Evolutionary conservation across 2,113 vertebrate genomes (phyloP).

Genomic region (Cololabis saira): DNA sequence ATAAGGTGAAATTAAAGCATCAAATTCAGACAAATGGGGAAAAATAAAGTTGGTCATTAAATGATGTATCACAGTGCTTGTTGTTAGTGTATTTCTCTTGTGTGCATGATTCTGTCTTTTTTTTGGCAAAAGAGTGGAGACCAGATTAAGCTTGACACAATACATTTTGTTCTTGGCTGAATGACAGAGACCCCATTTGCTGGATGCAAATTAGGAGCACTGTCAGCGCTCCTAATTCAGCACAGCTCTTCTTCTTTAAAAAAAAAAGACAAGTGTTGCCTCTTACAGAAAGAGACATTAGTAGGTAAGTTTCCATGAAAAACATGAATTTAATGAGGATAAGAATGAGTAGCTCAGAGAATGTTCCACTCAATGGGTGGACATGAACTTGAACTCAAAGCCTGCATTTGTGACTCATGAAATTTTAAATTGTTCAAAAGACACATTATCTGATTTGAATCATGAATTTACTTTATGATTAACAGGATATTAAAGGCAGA

Average conservation of each 20-base stretch:
- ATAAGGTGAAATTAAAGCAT: slow-evolving; percentile 2
- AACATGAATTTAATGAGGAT: slow-evolving; percentile 32
- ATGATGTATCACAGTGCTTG: not conserved
- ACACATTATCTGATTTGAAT: slow-evolving; percentile 9
- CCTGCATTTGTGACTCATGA: slow-evolving; percentile 25
- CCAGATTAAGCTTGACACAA: slow-evolving; percentile 44
- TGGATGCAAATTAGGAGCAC: slow-evolving; percentile 69
- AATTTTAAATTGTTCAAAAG: slow-evolving; percentile 31
- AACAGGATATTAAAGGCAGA: no score
- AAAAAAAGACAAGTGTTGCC: slow-evolving; percentile 29
- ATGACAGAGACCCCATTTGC: slow-evolving; percentile 70
- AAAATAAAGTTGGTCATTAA: slow-evolving; percentile 5
- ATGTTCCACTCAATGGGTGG: slow-evolving; percentile 24
- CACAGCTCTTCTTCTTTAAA: slow-evolving; percentile 35
- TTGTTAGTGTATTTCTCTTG: slow-evolving; percentile 10
- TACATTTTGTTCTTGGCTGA: slow-evolving; percentile 69
- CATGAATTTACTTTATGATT: not conserved
- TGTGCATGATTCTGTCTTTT: slow-evolving; percentile 8
- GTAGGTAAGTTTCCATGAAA: slow-evolving; percentile 33
- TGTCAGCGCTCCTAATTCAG: slow-evolving; percentile 61
- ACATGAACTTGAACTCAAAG: slow-evolving; percentile 45
- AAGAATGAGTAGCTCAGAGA: slow-evolving; percentile 36
- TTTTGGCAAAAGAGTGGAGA: slow-evolving; percentile 29
- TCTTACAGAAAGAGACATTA: slow-evolving; percentile 45
- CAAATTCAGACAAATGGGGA: not conserved